Percentiles rank a stretch among this genome's conserved stretches.
Conservation (phyloP, 2,888 invertebrate genomes). For the Limnephilus rhombicus region DNA sequence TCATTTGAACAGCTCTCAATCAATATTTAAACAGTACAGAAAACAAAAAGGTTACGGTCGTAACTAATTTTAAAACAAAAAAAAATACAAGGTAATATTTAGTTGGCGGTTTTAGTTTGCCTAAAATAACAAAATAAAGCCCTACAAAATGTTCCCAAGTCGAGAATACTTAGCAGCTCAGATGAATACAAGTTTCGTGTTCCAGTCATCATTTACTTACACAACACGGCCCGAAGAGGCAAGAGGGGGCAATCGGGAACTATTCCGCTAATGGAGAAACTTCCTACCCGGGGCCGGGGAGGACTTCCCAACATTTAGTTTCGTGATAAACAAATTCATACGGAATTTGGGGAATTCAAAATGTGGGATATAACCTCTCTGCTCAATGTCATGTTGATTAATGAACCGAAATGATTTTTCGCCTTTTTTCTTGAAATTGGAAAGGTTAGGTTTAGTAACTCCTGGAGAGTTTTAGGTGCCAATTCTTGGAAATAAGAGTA, state of each 20-base stretch:
- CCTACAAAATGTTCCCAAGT: not conserved
- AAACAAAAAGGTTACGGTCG: too few species aligned
- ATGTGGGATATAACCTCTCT: not conserved
- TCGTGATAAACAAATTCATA: not conserved
- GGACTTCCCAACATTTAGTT: not conserved
- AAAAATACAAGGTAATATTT: too few species aligned
- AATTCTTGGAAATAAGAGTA: not conserved
- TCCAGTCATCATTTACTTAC: not conserved
- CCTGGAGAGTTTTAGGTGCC: not conserved
- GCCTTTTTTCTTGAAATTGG: not conserved
- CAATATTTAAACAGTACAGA: too few species aligned
- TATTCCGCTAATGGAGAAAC: slow-evolving; percentile 11
- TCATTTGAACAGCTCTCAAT: too few species aligned
- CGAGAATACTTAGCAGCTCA: not conserved
- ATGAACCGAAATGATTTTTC: not conserved
- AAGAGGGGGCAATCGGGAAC: not conserved
- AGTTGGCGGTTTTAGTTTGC: not conserved
- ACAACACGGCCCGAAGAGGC: not conserved
- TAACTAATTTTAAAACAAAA: too few species aligned
- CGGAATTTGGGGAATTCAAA: not conserved
- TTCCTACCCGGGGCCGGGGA: not conserved
- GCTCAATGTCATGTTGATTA: not conserved
- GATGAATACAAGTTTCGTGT: not conserved
- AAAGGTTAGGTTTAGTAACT: not conserved
- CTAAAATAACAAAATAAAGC: not conserved